A percentile compares a stretch with the other conserved stretches of the same genome.
Evolutionary conservation across 2,113 vertebrate species (phyloP).

Genomic region (Herpailurus yagouaroundi): DNA sequence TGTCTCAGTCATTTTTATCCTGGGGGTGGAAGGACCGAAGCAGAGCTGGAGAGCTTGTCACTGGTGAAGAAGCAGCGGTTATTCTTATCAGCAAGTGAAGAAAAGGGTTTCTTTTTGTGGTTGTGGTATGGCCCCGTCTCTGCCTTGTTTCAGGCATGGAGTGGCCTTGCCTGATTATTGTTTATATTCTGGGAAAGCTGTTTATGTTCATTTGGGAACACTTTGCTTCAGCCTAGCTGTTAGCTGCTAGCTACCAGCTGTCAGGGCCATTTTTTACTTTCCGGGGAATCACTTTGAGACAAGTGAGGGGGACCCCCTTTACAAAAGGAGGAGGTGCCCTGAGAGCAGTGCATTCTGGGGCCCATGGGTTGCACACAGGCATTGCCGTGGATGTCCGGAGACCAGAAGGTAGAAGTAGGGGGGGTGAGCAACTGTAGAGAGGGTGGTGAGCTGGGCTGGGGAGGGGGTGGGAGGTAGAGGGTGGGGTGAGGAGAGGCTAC

Average conservation of each 20-base stretch:
- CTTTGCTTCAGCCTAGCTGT: slow-evolving; percentile 6
- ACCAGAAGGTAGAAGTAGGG: background rate
- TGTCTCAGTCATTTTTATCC: background rate
- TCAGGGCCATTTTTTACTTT: background rate
- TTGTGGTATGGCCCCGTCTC: background rate
- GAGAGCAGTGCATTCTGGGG: background rate
- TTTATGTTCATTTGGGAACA: slow-evolving; percentile 51
- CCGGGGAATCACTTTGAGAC: slow-evolving; percentile 7
- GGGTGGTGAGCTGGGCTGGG: rapidly evolving
- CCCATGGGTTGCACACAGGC: background rate
- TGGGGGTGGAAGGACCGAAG: background rate
- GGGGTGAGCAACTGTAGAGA: background rate
- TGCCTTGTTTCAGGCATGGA: background rate
- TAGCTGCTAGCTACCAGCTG: background rate
- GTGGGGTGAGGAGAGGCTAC: background rate
- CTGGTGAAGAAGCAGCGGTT: background rate
- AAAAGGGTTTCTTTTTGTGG: background rate
- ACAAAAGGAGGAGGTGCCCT: background rate
- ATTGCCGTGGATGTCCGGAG: background rate
- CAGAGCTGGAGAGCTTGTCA: background rate
- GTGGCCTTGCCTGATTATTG: background rate
- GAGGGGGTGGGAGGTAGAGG: too few relatives aligned
- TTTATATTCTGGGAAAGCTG: slow-evolving; percentile 47
- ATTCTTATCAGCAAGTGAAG: background rate
- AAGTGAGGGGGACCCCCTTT: background rate